These are phyloP conservation scores for Felis catus DNA, from an alignment of 2,113 vertebrate genomes.

Conservation along the genomic window F.catus_Fca126_mat1.0 CM031412.1:107071501-107072000, in stretches of 20 bases:
- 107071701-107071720: constrained; percentile 37
- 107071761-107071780: too few species aligned
- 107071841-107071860: too few species aligned
- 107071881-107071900: too few species aligned
- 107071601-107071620: neutral
- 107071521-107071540: neutral
- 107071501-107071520: neutral
- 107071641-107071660: neutral
- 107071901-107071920: too few species aligned
- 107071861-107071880: too few species aligned
- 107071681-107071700: neutral
- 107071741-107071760: neutral
- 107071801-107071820: too few species aligned
- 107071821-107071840: too few species aligned
- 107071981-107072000: constrained; percentile 31
- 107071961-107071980: constrained; percentile 39
- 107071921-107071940: too few species aligned
- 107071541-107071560: neutral
- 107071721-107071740: neutral
- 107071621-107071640: neutral
- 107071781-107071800: too few species aligned
- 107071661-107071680: neutral
- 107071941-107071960: neutral
- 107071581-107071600: neutral
- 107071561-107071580: neutral